These are phyloP conservation scores for Cnemophilus loriae DNA, from an alignment of 2,113 vertebrate species.

Conservation along the genomic window DNA sequence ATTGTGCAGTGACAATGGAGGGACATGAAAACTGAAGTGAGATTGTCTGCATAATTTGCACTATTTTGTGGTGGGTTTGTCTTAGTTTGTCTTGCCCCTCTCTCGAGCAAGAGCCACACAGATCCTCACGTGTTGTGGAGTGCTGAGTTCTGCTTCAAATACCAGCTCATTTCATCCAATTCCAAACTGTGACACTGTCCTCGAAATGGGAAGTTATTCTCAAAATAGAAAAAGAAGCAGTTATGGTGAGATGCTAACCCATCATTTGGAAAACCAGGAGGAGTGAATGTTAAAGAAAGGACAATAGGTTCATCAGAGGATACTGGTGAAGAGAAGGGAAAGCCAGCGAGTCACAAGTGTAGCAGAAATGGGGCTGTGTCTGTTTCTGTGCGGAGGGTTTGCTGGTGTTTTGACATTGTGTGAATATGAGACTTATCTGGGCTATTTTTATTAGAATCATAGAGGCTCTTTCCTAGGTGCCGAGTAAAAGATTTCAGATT, in stretches of 20 bases:
- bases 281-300: not conserved
- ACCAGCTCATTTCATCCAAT: not conserved
- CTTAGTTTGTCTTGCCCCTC: not conserved
- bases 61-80: not conserved
- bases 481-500: not conserved
- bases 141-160: not conserved
- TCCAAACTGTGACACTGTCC: not conserved
- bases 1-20: not conserved
- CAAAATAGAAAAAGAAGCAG: not conserved
- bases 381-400: too few relatives aligned
- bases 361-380: not conserved
- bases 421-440: not conserved
- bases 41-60: not conserved
- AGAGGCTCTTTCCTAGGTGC: constrained; percentile 1
- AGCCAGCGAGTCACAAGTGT: not conserved
- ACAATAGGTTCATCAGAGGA: not conserved
- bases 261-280: not conserved
- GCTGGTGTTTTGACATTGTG: not conserved
- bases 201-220: not conserved
- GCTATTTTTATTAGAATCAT: not conserved
- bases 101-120: not conserved
- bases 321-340: too few relatives aligned
- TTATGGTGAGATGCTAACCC: not conserved
- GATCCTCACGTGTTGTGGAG: not conserved
- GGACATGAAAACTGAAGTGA: not conserved